Base-by-base conservation (phyloP, 2,797 vertebrate genomes). In the Lycodopsis pacificus region DNA sequence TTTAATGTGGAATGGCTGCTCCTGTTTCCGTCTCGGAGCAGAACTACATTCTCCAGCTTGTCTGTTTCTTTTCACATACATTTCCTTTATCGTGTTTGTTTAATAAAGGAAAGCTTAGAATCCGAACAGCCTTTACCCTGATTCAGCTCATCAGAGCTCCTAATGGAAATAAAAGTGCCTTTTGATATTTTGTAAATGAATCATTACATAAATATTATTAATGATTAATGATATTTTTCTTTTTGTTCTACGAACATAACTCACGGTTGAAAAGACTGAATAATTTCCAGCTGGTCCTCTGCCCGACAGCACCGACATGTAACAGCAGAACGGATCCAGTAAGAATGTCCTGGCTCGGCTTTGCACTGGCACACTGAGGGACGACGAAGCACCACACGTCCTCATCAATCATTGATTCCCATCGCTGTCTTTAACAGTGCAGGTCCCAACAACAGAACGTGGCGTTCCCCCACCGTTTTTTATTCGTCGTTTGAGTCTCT, bases 271-370 rank as follows among this genome's bases (percentile, higher is more conserved):
- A 71, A 48, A 48, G 27, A 65, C 49, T 4, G 3, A 83, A 70
- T 61, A 42, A 22, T 48, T 34, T n/a, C 0, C 40, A 58, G 70
- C 65, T 78, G 61, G 49, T 46, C 5, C 22, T 67, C 8, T 34
- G 61, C 80, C 46, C 17, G 72, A 65, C 74, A 85, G 25, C 66
- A 30, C 49, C 40, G 67, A 78, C 65, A 69, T 76, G 68, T 85
- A 74, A 40, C 61, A 40, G 65, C 77, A 89, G 48, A 79, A 83
- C 67, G 77, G 61, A 85, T 89, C 69, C 66, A 66, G 49, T 58
- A 58, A 73, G 64, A 82, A 86, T 62, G 81, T 85, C 67, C 70
- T 76, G 77, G 71, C 89, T 81, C 76, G 34, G 69, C 46, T 49
- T 34, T 54, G 63, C 71, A 34, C 71, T 79, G 74, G 83, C 65